Percentiles rank a stretch among this genome's conserved stretches.
These are phyloP conservation scores for Micronisus gabar DNA, from an alignment of 2,113 vertebrate species.

Conservation along the genomic window DNA sequence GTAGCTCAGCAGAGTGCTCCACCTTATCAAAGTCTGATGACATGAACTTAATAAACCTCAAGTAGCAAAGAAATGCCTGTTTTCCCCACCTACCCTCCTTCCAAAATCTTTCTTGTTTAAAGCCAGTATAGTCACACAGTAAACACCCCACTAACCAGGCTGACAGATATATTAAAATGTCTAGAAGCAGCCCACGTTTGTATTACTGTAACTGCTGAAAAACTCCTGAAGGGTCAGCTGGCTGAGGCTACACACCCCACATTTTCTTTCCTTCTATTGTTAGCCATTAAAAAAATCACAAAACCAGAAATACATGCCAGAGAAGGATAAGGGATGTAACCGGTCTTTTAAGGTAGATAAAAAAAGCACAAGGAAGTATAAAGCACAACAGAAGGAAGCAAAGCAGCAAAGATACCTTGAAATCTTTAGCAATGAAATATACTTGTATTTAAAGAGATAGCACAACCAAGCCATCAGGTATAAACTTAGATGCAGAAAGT, in stretches of 20 bases:
- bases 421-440: not conserved
- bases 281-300: not conserved
- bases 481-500: not conserved
- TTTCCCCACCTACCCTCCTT: not conserved
- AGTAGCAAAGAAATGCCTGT: not conserved
- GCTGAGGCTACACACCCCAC: not conserved
- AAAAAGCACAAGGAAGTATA: slow-evolving; percentile 55
- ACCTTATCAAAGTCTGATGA: not conserved
- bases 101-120: not conserved
- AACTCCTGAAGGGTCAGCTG: not conserved
- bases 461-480: not conserved
- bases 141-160: not conserved
- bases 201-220: not conserved
- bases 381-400: slow-evolving; percentile 38
- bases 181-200: not conserved
- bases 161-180: slow-evolving; percentile 1
- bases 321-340: slow-evolving; percentile 26
- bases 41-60: not conserved
- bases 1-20: not conserved
- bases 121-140: not conserved
- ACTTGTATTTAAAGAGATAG: not conserved
- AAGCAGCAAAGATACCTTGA: not conserved
- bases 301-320: slow-evolving; percentile 27
- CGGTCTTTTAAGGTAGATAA: not conserved
- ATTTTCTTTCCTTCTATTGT: slow-evolving; percentile 61